A percentile compares a stretch with the other conserved stretches of the same genome.
Evolutionary conservation across 2,113 vertebrate species (phyloP).

Genomic region (Antennarius striatus): DNA sequence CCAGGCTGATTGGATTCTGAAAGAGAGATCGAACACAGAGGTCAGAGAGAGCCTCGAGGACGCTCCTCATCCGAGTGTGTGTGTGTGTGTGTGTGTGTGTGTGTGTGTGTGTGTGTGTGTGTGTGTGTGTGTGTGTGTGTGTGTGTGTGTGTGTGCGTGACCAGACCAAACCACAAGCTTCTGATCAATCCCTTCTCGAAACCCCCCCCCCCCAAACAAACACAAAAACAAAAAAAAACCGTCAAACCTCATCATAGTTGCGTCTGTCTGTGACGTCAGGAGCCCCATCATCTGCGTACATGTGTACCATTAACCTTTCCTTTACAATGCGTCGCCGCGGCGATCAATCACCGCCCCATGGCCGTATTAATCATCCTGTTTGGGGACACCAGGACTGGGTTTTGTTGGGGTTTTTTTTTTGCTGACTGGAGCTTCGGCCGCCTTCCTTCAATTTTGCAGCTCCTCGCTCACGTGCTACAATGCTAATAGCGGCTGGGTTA

Average conservation of each 20-base stretch:
- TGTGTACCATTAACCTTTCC: slow-evolving; percentile 59
- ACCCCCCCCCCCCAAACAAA: too few relatives aligned
- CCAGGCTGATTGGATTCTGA: slow-evolving; percentile 74
- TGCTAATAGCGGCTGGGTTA: slow-evolving; percentile 71
- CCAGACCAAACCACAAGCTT: slow-evolving; percentile 14
- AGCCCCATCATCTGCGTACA: slow-evolving; percentile 38
- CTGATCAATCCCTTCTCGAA: slow-evolving; percentile 42
- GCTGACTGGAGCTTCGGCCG: slow-evolving; percentile 50
- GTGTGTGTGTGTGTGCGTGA: slow-evolving; percentile 9
- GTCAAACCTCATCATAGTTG: slow-evolving; percentile 34
- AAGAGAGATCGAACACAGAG: slow-evolving; percentile 74
- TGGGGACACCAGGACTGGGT: slow-evolving; percentile 38
- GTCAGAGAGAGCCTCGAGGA: slow-evolving; percentile 71
- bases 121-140: slow-evolving; percentile 10
- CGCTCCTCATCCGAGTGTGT: slow-evolving; percentile 29
- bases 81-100: slow-evolving; percentile 9
- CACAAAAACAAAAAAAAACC: neutral
- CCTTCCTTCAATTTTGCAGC: slow-evolving; percentile 51
- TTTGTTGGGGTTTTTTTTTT: slow-evolving; percentile 40
- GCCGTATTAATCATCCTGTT: slow-evolving; percentile 56
- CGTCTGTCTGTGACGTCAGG: slow-evolving; percentile 39
- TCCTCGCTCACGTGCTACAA: slow-evolving; percentile 56
- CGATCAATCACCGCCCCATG: slow-evolving; percentile 51
- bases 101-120: slow-evolving; percentile 15
- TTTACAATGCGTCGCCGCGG: slow-evolving; percentile 58